These are phyloP conservation scores for Alloplasta piceator DNA, from an alignment of 2,888 invertebrate species.

Conservation along the genomic window DNA sequence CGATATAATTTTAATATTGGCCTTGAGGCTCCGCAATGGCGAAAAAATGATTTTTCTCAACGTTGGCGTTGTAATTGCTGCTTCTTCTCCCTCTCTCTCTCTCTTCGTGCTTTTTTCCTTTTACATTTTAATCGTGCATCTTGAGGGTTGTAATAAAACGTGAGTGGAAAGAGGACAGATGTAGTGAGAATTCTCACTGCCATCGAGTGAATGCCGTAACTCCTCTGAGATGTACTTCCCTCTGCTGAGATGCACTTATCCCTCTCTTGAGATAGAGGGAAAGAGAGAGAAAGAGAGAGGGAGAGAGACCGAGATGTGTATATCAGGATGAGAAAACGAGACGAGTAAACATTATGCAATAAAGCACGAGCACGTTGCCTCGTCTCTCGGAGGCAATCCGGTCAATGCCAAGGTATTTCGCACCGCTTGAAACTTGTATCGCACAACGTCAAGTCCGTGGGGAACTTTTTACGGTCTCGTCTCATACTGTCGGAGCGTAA, in stretches of 20 bases:
- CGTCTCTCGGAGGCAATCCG: slow-evolving; percentile 78
- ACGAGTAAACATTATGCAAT: slow-evolving; percentile 80
- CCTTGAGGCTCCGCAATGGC: slow-evolving; percentile 44
- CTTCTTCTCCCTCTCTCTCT: not conserved
- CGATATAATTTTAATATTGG: slow-evolving; percentile 56
- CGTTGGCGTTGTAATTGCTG: slow-evolving; percentile 45
- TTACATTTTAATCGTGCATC: slow-evolving; percentile 18
- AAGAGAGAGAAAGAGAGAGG: too few species aligned
- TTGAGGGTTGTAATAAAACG: slow-evolving; percentile 26
- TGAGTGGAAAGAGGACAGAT: slow-evolving; percentile 28
- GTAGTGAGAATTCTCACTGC: slow-evolving; percentile 13
- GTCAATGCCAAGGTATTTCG: slow-evolving; percentile 83
- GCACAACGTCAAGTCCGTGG: slow-evolving; percentile 61
- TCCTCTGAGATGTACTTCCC: slow-evolving; percentile 62
- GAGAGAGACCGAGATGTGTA: slow-evolving; percentile 19
- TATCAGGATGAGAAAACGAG: slow-evolving; percentile 79
- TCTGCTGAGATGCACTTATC: slow-evolving; percentile 27
- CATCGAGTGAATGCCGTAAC: slow-evolving; percentile 67
- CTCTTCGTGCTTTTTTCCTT: not conserved
- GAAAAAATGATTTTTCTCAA: slow-evolving; percentile 15
- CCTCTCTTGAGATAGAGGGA: slow-evolving; percentile 11
- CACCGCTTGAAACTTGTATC: slow-evolving; percentile 66
- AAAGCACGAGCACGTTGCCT: slow-evolving; percentile 75
- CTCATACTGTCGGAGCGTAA: slow-evolving; percentile 36
- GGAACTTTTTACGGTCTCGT: slow-evolving; percentile 46